Base-by-base conservation (phyloP, 2,113 vertebrate species). In the Anarrhichthys ocellatus region DNA sequence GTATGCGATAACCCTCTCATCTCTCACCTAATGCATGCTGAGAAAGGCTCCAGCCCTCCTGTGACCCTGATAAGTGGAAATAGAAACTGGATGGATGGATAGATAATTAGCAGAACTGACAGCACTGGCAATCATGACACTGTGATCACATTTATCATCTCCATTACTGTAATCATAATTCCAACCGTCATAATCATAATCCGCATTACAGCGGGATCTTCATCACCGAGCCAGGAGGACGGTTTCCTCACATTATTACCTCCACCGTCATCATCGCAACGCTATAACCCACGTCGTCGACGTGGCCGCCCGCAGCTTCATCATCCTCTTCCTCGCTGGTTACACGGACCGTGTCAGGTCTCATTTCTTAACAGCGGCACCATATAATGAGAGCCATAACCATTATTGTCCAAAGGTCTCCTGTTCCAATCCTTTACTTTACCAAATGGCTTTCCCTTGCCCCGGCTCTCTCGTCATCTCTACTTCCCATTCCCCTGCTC, bases 341-440 rank as follows among this genome's bases (percentile, higher is more conserved):
- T 85, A 70, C 76, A 40, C 58, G 48, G 76, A 79, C 65, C 70
- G 65, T 85, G 89, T 87, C 88, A 62, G 82, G 72, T 84, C 75
- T 82, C 88, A 86, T 89, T 89, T 92, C 87, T 84, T 89, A 85
- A 90, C 84, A 73, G 82, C 48, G 14, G 83, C 84, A 78, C 71
- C 86, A 84, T 84, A 84, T 91, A 91, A 92, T 90, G 88, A 91
- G 86, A 88, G 77, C 78, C 82, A 92, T 90, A 84, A 89, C 83
- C 87, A 90, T 93, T 89, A 84, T 87, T 89, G 82, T 89, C 79
- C 86, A 90, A 91, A 93, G 91, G 89, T 92, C 91, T 91, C 75
- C 84, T 73, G 90, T 78, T 91, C 76, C 88, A 84, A 85, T 89
- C 82, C 84, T 85, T 91, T 86, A 90, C 91, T 90, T 91, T 84